Base-by-base conservation (phyloP, 2,113 vertebrate genomes). In the Gyps fulvus region DNA sequence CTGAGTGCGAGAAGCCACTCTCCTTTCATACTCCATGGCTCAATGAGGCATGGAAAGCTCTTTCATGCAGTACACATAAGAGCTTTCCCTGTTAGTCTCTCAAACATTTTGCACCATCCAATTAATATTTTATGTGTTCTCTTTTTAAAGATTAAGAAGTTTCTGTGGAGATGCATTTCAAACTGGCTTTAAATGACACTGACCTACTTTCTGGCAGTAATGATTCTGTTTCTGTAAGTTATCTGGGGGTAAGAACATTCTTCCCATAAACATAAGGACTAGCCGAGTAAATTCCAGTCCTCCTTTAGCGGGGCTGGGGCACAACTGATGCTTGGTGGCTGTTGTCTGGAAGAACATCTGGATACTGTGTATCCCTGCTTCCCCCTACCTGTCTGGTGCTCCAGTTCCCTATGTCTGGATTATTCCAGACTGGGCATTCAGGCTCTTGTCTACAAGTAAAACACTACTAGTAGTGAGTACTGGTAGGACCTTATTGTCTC, bases 131-230 rank as follows among this genome's bases (percentile, higher is more conserved):
- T 59, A 96, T 97, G 85, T 10, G 3, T 19, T 96, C 45, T 80
- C 89, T 86, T 94, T 94, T 95, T 91, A 95, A 97, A 95, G 94
- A 95, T 95, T 89, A 93, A 95, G 93, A 95, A 94, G 89, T 93
- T 97, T 94, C 89, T 87, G 95, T 58, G 82, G 71, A 90, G 96
- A 86, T 87, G 90, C 67, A 32, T 97, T 95, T 97, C 94, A 90
- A 78, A 79, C 67, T 38, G 38, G 87, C 95, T 97, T 97, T 93
- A 83, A 96, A 81, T 96, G 93, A 93, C 93, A 74, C 94, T 97
- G 94, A 96, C 96, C 94, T 96, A 96, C 94, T 96, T 96, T 97
- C 85, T 82, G 71, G 45, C 76, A 57, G 74, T 63, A 78, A 8
- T 40, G 78, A 87, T 59, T 38, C 59, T 86, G 85, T 25, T 84